These are phyloP conservation scores for Acipenser transmontanus DNA, from an alignment of 2,797 vertebrate species.

Conservation along the genomic window DNA sequence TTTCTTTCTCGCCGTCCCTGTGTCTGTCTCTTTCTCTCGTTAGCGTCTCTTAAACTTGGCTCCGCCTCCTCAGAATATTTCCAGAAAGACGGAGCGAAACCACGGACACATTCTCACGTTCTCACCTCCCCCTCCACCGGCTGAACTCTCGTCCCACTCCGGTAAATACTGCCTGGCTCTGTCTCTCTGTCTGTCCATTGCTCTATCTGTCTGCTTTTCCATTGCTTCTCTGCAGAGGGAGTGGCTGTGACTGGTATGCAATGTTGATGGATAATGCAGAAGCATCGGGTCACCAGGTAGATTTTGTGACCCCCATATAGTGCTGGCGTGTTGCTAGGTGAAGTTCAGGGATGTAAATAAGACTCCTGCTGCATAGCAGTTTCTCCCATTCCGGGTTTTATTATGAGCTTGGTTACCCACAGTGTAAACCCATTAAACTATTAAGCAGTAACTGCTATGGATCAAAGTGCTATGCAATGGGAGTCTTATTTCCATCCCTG, in stretches of 20 bases:
- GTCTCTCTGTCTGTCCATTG: conserved; percentile 22
- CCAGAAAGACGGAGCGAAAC: conserved; percentile 67
- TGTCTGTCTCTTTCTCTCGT: conserved; percentile 41
- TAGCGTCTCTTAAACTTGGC: conserved; percentile 58
- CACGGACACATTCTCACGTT: conserved; percentile 56
- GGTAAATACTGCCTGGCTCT: conserved; percentile 56
- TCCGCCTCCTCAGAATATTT: conserved; percentile 67
- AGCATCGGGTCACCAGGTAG: too few relatives aligned
- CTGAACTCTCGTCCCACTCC: conserved; percentile 53
- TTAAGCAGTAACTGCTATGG: too few relatives aligned
- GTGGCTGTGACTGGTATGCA: neutral
- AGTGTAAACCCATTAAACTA: too few relatives aligned
- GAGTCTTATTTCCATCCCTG: too few relatives aligned
- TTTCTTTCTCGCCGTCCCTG: conserved; percentile 36
- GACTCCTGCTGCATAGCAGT: too few relatives aligned
- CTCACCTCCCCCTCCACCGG: conserved; percentile 64
- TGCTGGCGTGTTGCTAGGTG: too few relatives aligned
- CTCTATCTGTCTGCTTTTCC: conserved; percentile 24
- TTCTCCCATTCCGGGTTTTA: too few relatives aligned
- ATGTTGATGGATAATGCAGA: conserved; percentile 1
- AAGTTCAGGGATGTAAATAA: too few relatives aligned
- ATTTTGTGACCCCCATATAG: too few relatives aligned
- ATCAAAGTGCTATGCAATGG: too few relatives aligned
- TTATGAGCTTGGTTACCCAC: too few relatives aligned
- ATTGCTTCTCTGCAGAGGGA: neutral